Evolutionary conservation across 2,113 vertebrate species (phyloP).

Genomic region (Tachycineta bicolor): DNA sequence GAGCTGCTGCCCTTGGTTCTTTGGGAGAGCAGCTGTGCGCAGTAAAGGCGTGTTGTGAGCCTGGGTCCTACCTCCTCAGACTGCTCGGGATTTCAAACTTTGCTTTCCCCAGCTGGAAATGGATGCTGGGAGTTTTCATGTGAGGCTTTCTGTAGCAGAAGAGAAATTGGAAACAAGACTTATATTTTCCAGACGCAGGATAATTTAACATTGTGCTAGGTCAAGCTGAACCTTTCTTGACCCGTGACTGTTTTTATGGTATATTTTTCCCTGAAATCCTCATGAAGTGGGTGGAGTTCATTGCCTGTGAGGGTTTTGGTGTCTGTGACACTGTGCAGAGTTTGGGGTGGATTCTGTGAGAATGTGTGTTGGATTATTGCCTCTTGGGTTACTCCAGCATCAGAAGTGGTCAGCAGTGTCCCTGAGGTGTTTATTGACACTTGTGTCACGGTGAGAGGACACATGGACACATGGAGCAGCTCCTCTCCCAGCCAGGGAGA

Average conservation of each 20-base stretch:
- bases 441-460: accelerated
- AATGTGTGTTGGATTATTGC: accelerated
- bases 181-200: not conserved
- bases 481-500: not conserved
- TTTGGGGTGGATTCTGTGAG: not conserved
- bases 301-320: not conserved
- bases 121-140: not conserved
- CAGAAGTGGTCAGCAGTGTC: accelerated
- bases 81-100: not conserved
- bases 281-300: not conserved
- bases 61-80: not conserved
- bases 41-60: accelerated
- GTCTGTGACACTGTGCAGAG: not conserved
- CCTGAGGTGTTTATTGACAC: accelerated
- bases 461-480: no score
- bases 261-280: not conserved
- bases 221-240: not conserved
- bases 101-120: not conserved
- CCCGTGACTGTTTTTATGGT: not conserved
- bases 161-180: not conserved
- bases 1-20: not conserved
- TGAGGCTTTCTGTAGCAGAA: not conserved
- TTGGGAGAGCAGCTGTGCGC: not conserved
- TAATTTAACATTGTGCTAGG: not conserved
- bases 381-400: not conserved